Percentiles rank a stretch among this genome's conserved stretches.
phyloP scores from a whole-genome alignment of 2,113 vertebrate species.

The Podiceps cristatus region DNA sequence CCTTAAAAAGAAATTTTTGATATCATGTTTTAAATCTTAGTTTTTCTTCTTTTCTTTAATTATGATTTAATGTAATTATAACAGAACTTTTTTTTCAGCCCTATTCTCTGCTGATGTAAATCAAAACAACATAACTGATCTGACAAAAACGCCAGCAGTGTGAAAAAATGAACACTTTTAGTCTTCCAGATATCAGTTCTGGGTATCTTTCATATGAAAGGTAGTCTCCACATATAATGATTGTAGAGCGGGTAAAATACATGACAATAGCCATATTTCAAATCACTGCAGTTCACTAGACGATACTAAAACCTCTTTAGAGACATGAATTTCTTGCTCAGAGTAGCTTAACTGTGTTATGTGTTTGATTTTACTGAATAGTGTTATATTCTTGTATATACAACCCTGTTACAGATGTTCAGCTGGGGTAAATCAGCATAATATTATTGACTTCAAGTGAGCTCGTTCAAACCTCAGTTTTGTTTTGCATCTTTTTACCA shows the following conservation, averaged over 20 bases:
- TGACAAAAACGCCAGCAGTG: not conserved
- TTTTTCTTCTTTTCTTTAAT: not conserved
- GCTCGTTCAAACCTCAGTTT: not conserved
- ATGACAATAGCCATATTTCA: not conserved
- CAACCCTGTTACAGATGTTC: not conserved
- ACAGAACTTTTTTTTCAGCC: fast-evolving
- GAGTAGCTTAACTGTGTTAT: not conserved
- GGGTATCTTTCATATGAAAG: not conserved
- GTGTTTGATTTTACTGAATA: constrained; percentile 1
- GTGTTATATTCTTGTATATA: not conserved
- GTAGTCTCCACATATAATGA: not conserved
- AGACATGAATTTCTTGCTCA: not conserved
- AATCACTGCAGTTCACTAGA: not conserved
- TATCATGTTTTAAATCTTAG: not conserved
- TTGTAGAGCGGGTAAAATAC: not conserved
- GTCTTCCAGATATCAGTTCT: not conserved
- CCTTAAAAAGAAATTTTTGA: not conserved
- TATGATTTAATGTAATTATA: not conserved
- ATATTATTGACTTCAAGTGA: constrained; percentile 16
- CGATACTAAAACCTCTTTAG: not conserved
- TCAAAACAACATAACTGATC: not conserved
- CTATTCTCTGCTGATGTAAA: not conserved
- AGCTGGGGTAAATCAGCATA: not conserved
- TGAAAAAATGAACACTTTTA: not conserved
- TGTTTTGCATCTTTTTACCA: not conserved